A percentile compares a stretch with the other conserved stretches of the same genome.
Evolutionary conservation across 2,888 invertebrate genomes (phyloP).

Genomic region (Ectropis crepuscularia): DNA sequence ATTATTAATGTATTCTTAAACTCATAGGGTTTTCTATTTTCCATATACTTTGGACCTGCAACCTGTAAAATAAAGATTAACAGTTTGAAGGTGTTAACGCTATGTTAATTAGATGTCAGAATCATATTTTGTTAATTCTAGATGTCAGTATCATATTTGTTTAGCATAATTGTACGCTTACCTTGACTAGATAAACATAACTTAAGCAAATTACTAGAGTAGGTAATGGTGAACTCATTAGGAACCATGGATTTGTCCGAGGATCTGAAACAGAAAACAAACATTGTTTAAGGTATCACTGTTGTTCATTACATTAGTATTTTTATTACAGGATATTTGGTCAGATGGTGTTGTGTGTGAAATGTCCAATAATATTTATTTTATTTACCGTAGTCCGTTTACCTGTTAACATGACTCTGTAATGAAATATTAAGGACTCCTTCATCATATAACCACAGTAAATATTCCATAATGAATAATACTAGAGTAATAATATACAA

Average conservation of each 20-base stretch:
- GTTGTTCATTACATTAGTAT: too few relatives aligned
- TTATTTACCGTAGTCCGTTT: too few relatives aligned
- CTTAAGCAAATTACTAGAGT: slow-evolving; percentile 94
- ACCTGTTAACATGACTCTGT: too few relatives aligned
- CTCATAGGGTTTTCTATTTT: slow-evolving; percentile 95
- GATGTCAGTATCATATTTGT: background rate
- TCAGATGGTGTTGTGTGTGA: too few relatives aligned
- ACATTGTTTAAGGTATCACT: background rate
- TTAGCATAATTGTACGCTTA: slow-evolving; percentile 51
- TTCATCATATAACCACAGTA: too few relatives aligned
- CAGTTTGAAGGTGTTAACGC: background rate
- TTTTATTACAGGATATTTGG: too few relatives aligned
- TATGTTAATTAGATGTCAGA: background rate
- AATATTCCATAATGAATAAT: too few relatives aligned
- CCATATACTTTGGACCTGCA: slow-evolving; percentile 95
- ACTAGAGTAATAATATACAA: too few relatives aligned
- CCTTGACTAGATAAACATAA: slow-evolving; percentile 96
- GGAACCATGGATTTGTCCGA: slow-evolving; percentile 95
- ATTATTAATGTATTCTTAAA: slow-evolving; percentile 90
- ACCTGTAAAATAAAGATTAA: slow-evolving; percentile 79
- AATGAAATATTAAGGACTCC: too few relatives aligned
- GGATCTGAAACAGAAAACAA: slow-evolving; percentile 86
- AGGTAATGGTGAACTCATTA: slow-evolving; percentile 97
- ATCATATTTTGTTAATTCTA: background rate
- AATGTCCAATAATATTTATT: too few relatives aligned